Percentiles rank a stretch among this genome's conserved stretches.
Conservation (phyloP, 2,797 vertebrate genomes). For the Sitta carolinensis region DNA sequence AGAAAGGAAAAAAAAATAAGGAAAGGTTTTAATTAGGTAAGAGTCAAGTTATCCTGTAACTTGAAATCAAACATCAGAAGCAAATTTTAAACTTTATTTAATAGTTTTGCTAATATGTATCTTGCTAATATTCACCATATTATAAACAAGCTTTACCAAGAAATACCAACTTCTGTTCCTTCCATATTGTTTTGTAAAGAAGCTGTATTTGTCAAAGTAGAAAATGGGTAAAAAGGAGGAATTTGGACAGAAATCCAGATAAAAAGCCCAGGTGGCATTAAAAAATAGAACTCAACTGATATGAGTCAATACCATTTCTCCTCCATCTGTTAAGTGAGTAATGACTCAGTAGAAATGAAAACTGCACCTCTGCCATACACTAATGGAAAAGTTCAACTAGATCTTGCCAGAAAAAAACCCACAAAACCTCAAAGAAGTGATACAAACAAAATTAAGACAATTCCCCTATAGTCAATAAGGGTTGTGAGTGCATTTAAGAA, state of each 20-base stretch:
- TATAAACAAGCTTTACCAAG: not conserved
- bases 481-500: not conserved
- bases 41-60: not conserved
- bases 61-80: not conserved
- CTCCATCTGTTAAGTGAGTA: not conserved
- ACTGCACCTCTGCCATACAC: not conserved
- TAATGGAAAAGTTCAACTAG: not conserved
- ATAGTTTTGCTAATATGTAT: not conserved
- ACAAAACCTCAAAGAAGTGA: not conserved
- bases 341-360: not conserved
- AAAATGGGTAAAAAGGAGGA: not conserved
- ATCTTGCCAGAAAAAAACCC: not conserved
- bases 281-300: not conserved
- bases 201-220: not conserved
- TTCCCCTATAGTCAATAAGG: not conserved
- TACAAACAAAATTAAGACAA: not conserved
- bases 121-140: not conserved
- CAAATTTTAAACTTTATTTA: not conserved
- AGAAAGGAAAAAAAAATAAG: not conserved
- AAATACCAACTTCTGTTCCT: not conserved
- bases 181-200: not conserved
- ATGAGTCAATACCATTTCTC: not conserved
- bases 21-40: not conserved
- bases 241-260: not conserved
- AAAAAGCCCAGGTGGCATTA: not conserved